Conservation (phyloP, 2,797 vertebrate species). For the Mycteria americana region DNA sequence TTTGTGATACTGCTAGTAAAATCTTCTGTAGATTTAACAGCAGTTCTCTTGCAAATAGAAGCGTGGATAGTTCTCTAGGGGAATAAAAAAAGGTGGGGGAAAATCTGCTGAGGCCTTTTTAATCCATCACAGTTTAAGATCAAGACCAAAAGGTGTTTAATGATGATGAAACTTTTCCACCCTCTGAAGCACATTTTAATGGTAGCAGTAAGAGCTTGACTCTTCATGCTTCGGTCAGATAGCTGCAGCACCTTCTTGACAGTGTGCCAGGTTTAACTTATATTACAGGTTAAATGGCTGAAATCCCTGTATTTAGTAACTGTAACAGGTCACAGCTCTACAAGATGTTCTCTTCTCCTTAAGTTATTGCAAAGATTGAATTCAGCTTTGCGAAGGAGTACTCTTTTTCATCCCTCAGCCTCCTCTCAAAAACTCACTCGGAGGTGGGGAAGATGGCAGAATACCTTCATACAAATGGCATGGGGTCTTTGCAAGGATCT, state of each 20-base stretch:
- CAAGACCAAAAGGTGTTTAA: neutral
- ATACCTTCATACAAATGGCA: neutral
- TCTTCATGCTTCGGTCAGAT: neutral
- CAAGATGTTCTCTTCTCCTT: neutral
- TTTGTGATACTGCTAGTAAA: neutral
- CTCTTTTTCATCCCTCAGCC: neutral
- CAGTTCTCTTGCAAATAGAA: neutral
- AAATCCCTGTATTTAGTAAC: neutral
- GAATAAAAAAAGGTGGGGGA: neutral
- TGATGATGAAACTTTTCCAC: neutral
- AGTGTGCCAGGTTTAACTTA: neutral
- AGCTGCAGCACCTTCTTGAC: neutral
- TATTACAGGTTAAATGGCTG: neutral
- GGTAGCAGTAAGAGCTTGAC: neutral
- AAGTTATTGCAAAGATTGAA: neutral
- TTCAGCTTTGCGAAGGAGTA: neutral
- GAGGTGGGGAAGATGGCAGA: neutral
- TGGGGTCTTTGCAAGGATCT: neutral
- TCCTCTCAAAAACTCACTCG: neutral
- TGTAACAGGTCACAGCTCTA: neutral
- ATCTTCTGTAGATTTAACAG: neutral
- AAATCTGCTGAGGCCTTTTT: neutral
- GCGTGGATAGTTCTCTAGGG: neutral
- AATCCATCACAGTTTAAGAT: neutral
- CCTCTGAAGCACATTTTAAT: neutral